Evolutionary conservation across 2,797 vertebrate genomes (phyloP).

Genomic region (Scarus forsteni): DNA sequence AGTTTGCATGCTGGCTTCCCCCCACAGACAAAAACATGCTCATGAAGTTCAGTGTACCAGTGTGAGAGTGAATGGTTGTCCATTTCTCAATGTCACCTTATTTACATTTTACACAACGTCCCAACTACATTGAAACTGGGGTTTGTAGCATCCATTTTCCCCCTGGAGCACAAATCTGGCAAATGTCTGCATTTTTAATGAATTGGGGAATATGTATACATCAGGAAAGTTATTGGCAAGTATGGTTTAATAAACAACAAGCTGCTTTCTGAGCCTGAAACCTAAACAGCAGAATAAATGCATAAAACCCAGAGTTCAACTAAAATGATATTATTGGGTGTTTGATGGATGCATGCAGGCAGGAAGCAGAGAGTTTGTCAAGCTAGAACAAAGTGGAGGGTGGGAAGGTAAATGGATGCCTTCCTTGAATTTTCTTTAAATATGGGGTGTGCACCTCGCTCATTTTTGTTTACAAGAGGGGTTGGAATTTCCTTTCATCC

Average conservation of each 20-base stretch:
- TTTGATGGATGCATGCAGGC: conserved; percentile 38
- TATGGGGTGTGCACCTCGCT: conserved; percentile 32
- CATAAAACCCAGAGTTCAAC: conserved; percentile 5
- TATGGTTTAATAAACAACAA: conserved; percentile 35
- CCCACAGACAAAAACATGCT: too few species aligned
- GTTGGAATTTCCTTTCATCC: conserved; percentile 48
- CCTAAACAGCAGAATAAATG: conserved; percentile 8
- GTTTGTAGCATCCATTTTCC: conserved; percentile 29
- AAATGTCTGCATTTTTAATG: conserved; percentile 37
- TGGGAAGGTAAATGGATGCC: conserved; percentile 29
- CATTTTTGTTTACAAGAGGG: conserved; percentile 42
- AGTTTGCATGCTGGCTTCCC: too few species aligned
- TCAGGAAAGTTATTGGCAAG: conserved; percentile 34
- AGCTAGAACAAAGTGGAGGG: conserved; percentile 22
- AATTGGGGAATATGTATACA: conserved; percentile 28
- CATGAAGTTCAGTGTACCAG: too few species aligned
- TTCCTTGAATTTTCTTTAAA: conserved; percentile 43
- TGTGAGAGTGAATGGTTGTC: too few species aligned
- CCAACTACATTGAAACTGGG: too few species aligned
- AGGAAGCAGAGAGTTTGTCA: conserved; percentile 8
- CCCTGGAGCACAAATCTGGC: conserved; percentile 21
- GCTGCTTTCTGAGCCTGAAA: conserved; percentile 11
- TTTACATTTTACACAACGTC: too few species aligned
- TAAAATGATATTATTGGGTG: conserved; percentile 1
- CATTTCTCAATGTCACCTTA: too few species aligned